Evolutionary conservation across 2,113 vertebrate genomes (phyloP).

Genomic region (Triplophysa dalaica): DNA sequence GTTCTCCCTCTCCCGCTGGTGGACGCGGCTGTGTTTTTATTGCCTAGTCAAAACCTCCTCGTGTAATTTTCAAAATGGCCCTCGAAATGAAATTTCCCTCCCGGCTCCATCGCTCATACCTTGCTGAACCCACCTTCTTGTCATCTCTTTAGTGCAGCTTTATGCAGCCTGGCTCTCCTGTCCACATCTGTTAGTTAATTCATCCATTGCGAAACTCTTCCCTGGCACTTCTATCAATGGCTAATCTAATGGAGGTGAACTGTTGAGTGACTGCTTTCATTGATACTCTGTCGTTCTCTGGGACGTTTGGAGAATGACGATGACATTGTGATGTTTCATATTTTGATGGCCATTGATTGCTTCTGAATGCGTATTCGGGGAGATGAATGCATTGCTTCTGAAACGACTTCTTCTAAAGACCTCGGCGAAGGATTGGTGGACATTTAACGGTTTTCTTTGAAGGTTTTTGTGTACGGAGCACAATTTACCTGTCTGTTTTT

Average conservation of each 20-base stretch:
- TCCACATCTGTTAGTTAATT: constrained; percentile 45
- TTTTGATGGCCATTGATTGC: constrained; percentile 23
- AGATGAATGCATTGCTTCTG: constrained; percentile 10
- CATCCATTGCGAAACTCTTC: constrained; percentile 42
- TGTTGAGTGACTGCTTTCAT: constrained; percentile 43
- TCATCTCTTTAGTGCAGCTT: constrained; percentile 35
- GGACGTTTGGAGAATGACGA: constrained; percentile 25
- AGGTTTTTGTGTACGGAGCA: constrained; percentile 6
- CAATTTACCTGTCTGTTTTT: constrained; percentile 27
- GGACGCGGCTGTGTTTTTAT: constrained; percentile 82
- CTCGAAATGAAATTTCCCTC: constrained; percentile 82
- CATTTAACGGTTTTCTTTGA: constrained; percentile 25
- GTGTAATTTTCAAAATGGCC: constrained; percentile 93
- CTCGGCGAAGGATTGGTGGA: not conserved
- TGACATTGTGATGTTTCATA: constrained; percentile 30
- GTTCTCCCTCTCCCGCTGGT: constrained; percentile 72
- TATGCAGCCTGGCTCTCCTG: constrained; percentile 28
- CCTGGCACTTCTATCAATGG: constrained; percentile 52
- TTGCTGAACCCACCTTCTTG: constrained; percentile 53
- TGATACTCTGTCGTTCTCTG: constrained; percentile 38
- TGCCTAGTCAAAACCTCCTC: constrained; percentile 87
- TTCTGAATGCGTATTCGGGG: not conserved
- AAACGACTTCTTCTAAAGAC: constrained; percentile 17
- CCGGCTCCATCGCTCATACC: constrained; percentile 80
- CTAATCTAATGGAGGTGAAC: constrained; percentile 42